Base-by-base conservation (phyloP, 2,113 vertebrate genomes). In the Cariama cristata region DNA sequence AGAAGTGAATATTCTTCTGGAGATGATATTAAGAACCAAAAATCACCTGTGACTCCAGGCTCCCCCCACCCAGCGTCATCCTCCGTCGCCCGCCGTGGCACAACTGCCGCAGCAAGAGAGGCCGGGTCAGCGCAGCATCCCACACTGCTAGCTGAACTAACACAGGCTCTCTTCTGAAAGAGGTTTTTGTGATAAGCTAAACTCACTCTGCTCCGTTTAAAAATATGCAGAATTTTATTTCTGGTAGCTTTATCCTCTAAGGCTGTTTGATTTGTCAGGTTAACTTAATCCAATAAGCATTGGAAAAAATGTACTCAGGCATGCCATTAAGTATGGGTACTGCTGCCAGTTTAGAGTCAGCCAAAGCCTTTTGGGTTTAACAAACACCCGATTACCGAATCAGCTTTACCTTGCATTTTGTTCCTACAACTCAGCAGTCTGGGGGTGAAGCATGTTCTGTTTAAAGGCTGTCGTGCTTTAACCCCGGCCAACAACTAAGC, bases 21-120 rank as follows among this genome's bases (percentile, higher is more conserved):
- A 45, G 10, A 32, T 2, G 19, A 4, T 4, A 35, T 7, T 4
- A 62, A 28, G 52, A 71, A 10, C 2, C 50, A 47, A 20, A 66
- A 87, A 4, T 23, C 35, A 32, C 45, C 18, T 60, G 38, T 32
- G 9, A 8, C 23, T 4, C 6, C 12, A 6, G 33, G 20, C 9
- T 32, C 7, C 40, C 55, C 38, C 28, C 12, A 14, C 2, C 4
- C 23, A 15, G 10, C 1, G 17, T 3, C 27, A 7, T 3, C n/a
- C 55, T 47, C 35, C 8, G 0, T 23, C 1, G 50, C 27, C 28
- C 27, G 8, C 73, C 0, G 0, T 2, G 14, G 50, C 60, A 56
- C 32, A 13, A 17, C 18, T 1, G 35, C 23, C 4, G 0, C 40
- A 14, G 63, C 68, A 14, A 11, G 13, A 11, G 30, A 12, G 30